Percentiles rank a stretch among this genome's conserved stretches.
phyloP scores from a whole-genome alignment of 2,888 invertebrate genomes.

The Malachius bipustulatus region DNA sequence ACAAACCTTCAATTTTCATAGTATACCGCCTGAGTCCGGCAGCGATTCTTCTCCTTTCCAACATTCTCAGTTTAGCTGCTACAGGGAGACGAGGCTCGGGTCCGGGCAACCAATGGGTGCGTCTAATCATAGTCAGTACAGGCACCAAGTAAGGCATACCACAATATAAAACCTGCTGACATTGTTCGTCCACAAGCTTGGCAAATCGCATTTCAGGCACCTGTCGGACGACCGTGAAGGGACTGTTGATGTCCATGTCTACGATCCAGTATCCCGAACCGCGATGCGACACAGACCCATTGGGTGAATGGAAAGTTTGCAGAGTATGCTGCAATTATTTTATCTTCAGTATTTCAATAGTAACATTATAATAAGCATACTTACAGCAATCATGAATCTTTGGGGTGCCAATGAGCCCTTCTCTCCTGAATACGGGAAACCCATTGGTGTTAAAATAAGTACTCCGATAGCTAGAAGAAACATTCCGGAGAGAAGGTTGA shows the following conservation, averaged over 20 bases:
- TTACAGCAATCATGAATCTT: constrained; percentile 63
- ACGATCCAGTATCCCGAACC: constrained; percentile 59
- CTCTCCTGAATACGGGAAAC: constrained; percentile 62
- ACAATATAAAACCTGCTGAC: constrained; percentile 56
- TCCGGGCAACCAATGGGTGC: constrained; percentile 49
- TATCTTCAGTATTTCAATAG: too few relatives aligned
- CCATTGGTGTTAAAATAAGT: constrained; percentile 53
- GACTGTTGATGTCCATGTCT: constrained; percentile 64
- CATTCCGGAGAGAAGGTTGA: constrained; percentile 41
- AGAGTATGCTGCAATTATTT: constrained; percentile 53
- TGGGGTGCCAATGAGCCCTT: constrained; percentile 52
- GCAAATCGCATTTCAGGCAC: constrained; percentile 43
- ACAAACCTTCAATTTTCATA: constrained; percentile 40
- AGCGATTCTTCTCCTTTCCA: constrained; percentile 32
- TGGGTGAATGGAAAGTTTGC: constrained; percentile 45
- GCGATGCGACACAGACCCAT: constrained; percentile 38
- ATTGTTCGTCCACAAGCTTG: constrained; percentile 41
- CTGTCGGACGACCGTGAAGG: constrained; percentile 43
- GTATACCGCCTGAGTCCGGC: constrained; percentile 38
- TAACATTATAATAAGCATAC: constrained; percentile 20
- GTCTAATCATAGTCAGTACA: constrained; percentile 53
- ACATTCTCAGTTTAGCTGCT: constrained; percentile 39
- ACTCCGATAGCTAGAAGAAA: constrained; percentile 43
- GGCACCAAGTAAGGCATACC: constrained; percentile 72
- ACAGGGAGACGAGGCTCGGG: constrained; percentile 40